Evolutionary conservation across 2,113 vertebrate species (phyloP).

Genomic region (Pitta sordida): DNA sequence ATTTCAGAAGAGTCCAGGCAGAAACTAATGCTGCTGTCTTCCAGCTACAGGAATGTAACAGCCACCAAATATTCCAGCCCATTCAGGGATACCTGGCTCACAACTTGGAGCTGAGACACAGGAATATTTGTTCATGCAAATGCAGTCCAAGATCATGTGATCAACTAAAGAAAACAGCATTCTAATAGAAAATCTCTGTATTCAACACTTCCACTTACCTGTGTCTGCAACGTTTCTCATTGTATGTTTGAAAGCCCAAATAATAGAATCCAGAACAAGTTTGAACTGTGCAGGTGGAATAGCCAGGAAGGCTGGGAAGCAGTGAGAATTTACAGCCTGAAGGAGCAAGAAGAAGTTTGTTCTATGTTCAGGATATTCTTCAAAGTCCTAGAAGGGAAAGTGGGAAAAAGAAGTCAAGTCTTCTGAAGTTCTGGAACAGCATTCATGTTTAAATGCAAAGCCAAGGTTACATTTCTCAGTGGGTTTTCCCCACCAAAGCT

Average conservation of each 20-base stretch:
- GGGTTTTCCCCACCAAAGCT: not conserved
- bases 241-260: conserved; percentile 99
- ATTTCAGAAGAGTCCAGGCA: not conserved
- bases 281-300: conserved; percentile 99
- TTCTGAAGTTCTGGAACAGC: not conserved
- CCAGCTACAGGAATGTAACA: not conserved
- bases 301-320: conserved; percentile 96
- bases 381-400: conserved; percentile 84
- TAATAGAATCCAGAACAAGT: conserved; percentile 98
- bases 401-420: not conserved
- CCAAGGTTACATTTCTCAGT: not conserved
- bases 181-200: not conserved
- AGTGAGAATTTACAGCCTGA: conserved; percentile 98
- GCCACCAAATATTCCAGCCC: not conserved
- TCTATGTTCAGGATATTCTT: conserved; percentile 97
- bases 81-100: not conserved
- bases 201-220: conserved; percentile 69
- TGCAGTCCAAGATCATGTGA: not conserved
- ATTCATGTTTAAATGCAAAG: not conserved
- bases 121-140: not conserved
- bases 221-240: conserved; percentile 99
- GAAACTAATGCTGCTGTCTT: not conserved
- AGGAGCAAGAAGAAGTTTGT: conserved; percentile 98
- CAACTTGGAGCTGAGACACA: not conserved
- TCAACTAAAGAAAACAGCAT: not conserved